Base-by-base conservation (phyloP, 2,113 vertebrate species). In the Pseudopodoces humilis region DNA sequence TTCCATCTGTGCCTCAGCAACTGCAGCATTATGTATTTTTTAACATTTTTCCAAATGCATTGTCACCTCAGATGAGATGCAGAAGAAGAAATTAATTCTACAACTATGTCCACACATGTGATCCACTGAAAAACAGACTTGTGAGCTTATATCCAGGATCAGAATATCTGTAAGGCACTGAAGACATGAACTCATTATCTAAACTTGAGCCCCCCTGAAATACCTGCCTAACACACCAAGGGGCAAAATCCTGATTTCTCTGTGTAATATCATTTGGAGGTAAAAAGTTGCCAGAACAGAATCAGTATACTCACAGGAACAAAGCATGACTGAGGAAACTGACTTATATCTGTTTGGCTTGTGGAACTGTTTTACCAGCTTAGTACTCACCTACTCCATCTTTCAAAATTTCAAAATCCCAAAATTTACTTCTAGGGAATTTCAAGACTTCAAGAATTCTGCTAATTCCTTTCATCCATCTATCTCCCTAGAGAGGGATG, bases 381-480 rank as follows among this genome's bases (percentile, higher is more conserved):
- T 47, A 59, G 18, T 67, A 94, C 95, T 93, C 87, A 84, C 60
- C 84, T 62, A 50, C 18, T 93, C 22, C 90, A 77, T 53, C 60
- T 83, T 83, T 95, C 71, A 90, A 81, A 91, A 85, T 63, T 70
- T 62, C 70, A 82, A 60, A 93, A 75, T 75, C 60, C 23, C 90
- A 53, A 37, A 50, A 80, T 76, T 76, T 86, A 88, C 69, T 81
- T 92, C 70, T 90, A 91, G 46, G 58, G 39, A 80, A 24, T 94
- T 95, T 92, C 80, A 92, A 88, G 76, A 88, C 67, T 76, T 95
- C 79, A 90, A 85, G 65, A 90, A 65, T 58, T 94, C 77, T 82
- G 71, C 71, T 83, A 90, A 83, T 63, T 77, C 49, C 63, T 69
- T 63, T 77, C 64, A 69, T 60, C 62, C 56, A 81, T 63, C 89